Evolutionary conservation across 2,797 vertebrate genomes (phyloP).

Genomic region (Stomatorhinus walkeri): DNA sequence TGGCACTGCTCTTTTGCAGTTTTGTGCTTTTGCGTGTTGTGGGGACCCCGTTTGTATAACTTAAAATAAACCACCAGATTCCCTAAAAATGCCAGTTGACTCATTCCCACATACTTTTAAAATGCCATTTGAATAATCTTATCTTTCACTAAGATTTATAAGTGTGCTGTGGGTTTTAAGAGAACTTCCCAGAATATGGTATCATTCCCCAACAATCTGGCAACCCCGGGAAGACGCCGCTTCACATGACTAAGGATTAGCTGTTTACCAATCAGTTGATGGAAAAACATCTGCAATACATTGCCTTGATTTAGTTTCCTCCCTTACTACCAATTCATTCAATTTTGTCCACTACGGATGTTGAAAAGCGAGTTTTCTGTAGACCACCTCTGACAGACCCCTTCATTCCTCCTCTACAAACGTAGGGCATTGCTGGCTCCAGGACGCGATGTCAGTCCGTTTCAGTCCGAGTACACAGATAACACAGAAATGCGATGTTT

Average conservation of each 20-base stretch:
- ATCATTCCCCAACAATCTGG: background rate
- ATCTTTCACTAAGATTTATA: conserved; percentile 5
- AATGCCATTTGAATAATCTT: background rate
- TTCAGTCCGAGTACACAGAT: background rate
- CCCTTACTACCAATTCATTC: background rate
- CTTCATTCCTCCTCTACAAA: background rate
- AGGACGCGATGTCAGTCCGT: background rate
- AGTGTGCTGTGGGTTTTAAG: background rate
- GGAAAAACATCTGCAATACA: conserved; percentile 7
- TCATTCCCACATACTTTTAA: background rate
- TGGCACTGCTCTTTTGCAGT: background rate
- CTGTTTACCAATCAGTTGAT: conserved; percentile 8
- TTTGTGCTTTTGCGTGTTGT: background rate
- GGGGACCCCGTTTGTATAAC: background rate
- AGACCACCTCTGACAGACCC: background rate
- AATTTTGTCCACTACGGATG: background rate
- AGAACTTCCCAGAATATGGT: background rate
- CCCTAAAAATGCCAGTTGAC: background rate
- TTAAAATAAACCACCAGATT: background rate
- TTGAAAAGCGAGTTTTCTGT: background rate
- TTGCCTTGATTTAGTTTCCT: background rate
- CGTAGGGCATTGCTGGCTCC: background rate
- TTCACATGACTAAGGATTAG: background rate
- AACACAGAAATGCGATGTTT: background rate
- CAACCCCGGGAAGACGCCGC: background rate